Base-by-base conservation (phyloP, 2,888 invertebrate genomes). In the Octodonta nipae region DNA sequence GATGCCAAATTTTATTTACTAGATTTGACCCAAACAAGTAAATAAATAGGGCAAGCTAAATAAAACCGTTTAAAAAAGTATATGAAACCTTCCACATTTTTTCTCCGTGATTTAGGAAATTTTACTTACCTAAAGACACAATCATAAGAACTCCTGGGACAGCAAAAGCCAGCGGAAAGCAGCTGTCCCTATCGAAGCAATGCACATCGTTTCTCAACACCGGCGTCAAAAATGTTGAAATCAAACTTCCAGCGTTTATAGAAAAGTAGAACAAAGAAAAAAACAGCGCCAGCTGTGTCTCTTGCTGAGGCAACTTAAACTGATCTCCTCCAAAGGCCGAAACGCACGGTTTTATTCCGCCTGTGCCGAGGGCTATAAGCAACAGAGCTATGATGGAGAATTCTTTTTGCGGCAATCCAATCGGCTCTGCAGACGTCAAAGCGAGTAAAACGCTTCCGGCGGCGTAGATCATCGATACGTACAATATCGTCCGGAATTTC, bases 261-360 rank as follows among this genome's bases (percentile, higher is more conserved):
- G 88, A 67, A 54, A 93, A 88, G 65, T 95, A 95, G 60, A 93
- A 95, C 1, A 92, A 64, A 0, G 92, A 92, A 65, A 95, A 95
- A 65, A 88, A 95, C 37, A 74, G 75, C 10, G 78, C 76, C 37
- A 92, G 64, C 54, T 85, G 78, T 46, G 65, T 65, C 46, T 76
- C 77, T 63, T 92, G 86, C 28, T 83, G 77, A 0, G 84, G 84
- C 28, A 85, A 47, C 28, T 73, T 67, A 60, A 92, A 91, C 62
- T 92, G 93, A 58, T 95, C 93, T 0, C 92, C 30, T 1, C 93
- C 95, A 58, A 95, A 93, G 0, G 93, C 87, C 0, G 88, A 73
- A 0, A 95, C 92, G 52, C 92, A 93, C 0, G 93, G 92, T 54
- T 95, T 95, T 47, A 95, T 95, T 2, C 92, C 92, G 2, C 93